Percentiles rank a stretch among this genome's conserved stretches.
Conservation (phyloP, 2,797 vertebrate genomes). For the Silurus lanzhouensis region DNA sequence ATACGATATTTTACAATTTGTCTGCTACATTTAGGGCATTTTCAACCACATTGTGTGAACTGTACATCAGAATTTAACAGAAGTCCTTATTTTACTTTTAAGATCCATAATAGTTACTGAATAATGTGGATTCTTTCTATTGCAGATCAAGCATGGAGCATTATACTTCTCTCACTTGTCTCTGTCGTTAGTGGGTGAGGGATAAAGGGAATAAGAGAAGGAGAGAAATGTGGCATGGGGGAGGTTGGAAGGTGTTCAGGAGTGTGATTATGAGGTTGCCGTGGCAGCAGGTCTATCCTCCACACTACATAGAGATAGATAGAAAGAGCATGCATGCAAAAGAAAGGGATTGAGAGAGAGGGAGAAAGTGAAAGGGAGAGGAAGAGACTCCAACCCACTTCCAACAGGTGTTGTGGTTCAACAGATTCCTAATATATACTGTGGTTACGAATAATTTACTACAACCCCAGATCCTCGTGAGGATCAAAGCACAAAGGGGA, state of each 20-base stretch:
- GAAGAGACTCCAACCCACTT: neutral
- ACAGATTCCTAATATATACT: constrained; percentile 7
- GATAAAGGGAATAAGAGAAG: constrained; percentile 13
- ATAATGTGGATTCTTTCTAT: neutral
- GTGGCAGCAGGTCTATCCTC: constrained; percentile 27
- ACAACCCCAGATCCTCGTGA: neutral
- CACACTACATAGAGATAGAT: neutral
- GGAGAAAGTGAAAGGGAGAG: neutral
- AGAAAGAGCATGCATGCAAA: neutral
- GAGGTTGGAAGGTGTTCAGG: constrained; percentile 19
- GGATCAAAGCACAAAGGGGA: neutral
- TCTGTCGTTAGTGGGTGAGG: constrained; percentile 1
- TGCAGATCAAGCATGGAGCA: neutral
- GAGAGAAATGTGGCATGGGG: constrained; percentile 29
- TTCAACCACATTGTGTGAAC: neutral
- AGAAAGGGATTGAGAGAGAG: neutral
- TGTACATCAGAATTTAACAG: neutral
- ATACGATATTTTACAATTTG: neutral
- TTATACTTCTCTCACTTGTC: neutral
- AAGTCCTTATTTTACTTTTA: neutral
- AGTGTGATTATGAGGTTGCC: constrained; percentile 39
- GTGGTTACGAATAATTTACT: constrained; percentile 27
- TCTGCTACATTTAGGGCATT: neutral
- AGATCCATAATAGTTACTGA: neutral
- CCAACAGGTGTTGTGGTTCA: constrained; percentile 9